A percentile compares a stretch with the other conserved stretches of the same genome.
These are phyloP conservation scores for Myzus persicae DNA, from an alignment of 1,140 invertebrate genomes.

Conservation along the genomic window DNA sequence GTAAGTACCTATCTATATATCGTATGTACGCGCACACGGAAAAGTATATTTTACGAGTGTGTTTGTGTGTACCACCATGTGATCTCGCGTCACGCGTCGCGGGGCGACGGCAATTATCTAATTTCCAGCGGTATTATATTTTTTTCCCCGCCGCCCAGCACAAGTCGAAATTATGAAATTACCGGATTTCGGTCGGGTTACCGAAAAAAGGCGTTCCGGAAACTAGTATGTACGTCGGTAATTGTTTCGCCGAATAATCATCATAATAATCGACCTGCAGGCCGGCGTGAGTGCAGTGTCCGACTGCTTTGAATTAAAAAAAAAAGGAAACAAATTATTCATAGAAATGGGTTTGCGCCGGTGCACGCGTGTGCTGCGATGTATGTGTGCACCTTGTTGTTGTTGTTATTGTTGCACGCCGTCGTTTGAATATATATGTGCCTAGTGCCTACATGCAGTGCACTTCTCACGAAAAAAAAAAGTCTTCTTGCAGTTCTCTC, in stretches of 20 bases:
- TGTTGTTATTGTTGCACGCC: no score
- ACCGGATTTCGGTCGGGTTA: constrained; percentile 58
- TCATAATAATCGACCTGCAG: constrained; percentile 48
- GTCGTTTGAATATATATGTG: background rate
- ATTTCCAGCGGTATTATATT: constrained; percentile 44
- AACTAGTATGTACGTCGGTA: constrained; percentile 31
- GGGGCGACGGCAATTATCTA: constrained; percentile 45
- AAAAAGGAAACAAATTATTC: background rate
- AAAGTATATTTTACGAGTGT: background rate
- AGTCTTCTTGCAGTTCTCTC: background rate
- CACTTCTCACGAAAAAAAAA: background rate
- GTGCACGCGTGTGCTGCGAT: background rate
- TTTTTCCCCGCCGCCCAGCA: background rate
- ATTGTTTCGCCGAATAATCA: constrained; percentile 55
- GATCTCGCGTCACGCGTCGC: constrained; percentile 51
- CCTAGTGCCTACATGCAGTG: background rate
- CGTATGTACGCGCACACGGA: background rate
- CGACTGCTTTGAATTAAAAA: background rate
- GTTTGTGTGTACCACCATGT: background rate
- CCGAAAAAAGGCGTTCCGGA: constrained; percentile 58
- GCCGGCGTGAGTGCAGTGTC: background rate
- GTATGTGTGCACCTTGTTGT: background rate
- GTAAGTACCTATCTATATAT: no score
- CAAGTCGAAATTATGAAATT: constrained; percentile 46
- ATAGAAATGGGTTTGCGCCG: background rate